Evolutionary conservation across 2,888 invertebrate species (phyloP).

Genomic region (Chrysolina americana): DNA sequence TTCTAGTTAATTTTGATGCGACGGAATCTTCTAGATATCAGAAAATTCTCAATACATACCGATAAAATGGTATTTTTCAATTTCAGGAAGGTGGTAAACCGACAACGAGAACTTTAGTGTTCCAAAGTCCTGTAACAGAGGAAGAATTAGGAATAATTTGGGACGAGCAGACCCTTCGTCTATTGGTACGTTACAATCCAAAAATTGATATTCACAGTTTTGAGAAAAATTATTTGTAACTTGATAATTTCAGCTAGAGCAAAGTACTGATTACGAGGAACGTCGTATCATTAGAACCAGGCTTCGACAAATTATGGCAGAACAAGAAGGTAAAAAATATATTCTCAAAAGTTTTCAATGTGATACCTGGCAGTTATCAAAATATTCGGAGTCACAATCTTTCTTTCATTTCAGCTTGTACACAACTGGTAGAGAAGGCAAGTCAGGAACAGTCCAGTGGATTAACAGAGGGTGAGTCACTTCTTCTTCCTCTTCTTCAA

Average conservation of each 20-base stretch:
- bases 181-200: conserved; percentile 74
- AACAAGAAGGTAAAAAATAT: conserved; percentile 81
- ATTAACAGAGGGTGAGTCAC: conserved; percentile 81
- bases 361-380: no score
- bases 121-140: conserved; percentile 70
- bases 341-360: neutral
- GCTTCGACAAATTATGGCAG: conserved; percentile 87
- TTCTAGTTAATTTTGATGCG: no score
- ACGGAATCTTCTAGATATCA: neutral
- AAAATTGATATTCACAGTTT: conserved; percentile 54
- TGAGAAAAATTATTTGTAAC: neutral
- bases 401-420: conserved; percentile 68
- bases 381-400: neutral
- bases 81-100: conserved; percentile 66
- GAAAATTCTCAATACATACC: neutral
- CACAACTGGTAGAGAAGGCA: conserved; percentile 71
- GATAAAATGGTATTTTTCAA: neutral
- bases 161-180: conserved; percentile 82
- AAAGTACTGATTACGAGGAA: conserved; percentile 90
- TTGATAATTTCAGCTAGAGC: conserved; percentile 77
- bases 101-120: conserved; percentile 64
- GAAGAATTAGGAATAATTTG: conserved; percentile 81
- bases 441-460: conserved; percentile 59
- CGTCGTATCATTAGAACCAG: conserved; percentile 85
- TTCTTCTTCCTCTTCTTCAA: conserved; percentile 79